These are phyloP conservation scores for Tragelaphus strepsiceros DNA, from an alignment of 2,113 vertebrate genomes.

Conservation along the genomic window DNA sequence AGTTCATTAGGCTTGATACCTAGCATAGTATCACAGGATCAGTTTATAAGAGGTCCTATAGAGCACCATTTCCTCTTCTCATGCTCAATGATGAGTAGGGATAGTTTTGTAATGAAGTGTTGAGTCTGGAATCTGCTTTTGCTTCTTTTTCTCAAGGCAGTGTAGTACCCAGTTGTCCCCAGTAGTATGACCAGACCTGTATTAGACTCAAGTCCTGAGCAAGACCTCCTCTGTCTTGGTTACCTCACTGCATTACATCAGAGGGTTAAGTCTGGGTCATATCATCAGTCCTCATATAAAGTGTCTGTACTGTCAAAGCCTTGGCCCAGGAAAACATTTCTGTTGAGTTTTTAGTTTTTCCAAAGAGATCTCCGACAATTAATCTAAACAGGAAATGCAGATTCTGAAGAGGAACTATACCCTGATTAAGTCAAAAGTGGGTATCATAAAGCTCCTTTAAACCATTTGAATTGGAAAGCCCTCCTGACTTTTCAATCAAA, in stretches of 20 bases:
- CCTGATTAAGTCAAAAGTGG: not conserved
- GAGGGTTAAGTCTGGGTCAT: not conserved
- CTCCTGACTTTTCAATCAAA: not conserved
- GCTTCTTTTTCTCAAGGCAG: not conserved
- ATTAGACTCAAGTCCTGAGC: not conserved
- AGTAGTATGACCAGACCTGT: not conserved
- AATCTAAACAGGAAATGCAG: not conserved
- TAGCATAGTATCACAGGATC: not conserved
- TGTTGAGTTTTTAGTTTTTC: not conserved
- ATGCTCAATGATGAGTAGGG: not conserved
- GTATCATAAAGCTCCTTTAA: not conserved
- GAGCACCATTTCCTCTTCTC: not conserved
- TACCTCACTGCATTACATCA: not conserved
- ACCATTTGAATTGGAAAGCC: slow-evolving; percentile 7
- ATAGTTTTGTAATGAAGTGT: not conserved
- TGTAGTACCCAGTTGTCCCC: not conserved
- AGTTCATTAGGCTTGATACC: not conserved
- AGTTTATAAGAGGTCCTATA: not conserved
- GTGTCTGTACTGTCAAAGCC: not conserved
- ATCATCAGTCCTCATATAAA: not conserved
- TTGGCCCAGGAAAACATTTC: not conserved
- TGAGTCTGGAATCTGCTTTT: not conserved
- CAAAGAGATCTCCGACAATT: not conserved
- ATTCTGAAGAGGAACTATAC: not conserved
- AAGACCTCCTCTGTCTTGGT: not conserved